phyloP scores from a whole-genome alignment of 2,113 vertebrate species.

The Jaculus jaculus region DNA sequence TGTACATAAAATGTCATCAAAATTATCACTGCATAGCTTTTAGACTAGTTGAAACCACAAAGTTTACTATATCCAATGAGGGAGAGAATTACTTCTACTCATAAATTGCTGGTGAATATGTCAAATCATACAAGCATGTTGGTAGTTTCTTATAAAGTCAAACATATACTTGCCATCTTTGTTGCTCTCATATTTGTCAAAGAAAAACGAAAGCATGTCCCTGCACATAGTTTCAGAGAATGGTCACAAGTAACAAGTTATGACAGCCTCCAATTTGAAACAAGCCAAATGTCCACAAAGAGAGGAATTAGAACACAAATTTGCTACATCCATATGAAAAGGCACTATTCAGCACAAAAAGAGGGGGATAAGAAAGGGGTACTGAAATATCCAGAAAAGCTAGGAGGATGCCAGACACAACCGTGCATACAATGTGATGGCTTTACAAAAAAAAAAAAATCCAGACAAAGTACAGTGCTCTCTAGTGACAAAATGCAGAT shows the following conservation, averaged over 20 bases:
- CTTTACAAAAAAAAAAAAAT: background rate
- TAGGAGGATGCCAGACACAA: background rate
- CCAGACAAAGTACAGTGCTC: background rate
- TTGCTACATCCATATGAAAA: background rate
- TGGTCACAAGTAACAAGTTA: background rate
- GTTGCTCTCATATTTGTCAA: constrained; percentile 25
- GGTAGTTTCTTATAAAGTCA: constrained; percentile 26
- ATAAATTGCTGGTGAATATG: constrained; percentile 37
- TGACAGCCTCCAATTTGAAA: background rate
- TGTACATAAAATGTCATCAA: constrained; percentile 23
- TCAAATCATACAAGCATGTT: background rate
- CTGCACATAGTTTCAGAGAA: background rate
- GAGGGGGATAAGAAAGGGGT: background rate
- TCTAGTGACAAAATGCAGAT: background rate
- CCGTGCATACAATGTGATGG: background rate
- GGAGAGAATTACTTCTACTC: background rate
- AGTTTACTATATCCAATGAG: background rate
- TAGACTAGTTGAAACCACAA: background rate
- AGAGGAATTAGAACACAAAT: background rate
- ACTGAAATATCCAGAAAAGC: too few relatives aligned
- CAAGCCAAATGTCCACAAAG: background rate
- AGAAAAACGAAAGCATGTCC: constrained; percentile 8
- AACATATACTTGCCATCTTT: constrained; percentile 22
- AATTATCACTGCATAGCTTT: constrained; percentile 21
- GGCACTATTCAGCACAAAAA: background rate